phyloP scores from a whole-genome alignment of 2,888 invertebrate species.

The Acanthosepion lycidas region DNA sequence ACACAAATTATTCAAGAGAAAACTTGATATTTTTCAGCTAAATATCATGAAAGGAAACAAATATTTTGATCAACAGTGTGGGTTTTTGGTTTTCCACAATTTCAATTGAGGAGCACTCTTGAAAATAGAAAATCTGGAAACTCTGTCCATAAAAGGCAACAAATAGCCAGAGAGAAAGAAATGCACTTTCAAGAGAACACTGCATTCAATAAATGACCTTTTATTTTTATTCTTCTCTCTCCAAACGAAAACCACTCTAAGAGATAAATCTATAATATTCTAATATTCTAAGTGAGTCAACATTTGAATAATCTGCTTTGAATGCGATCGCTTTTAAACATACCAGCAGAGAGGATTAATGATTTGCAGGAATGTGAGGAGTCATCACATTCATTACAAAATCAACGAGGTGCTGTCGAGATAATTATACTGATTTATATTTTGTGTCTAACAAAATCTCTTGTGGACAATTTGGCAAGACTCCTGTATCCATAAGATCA shows the following conservation, averaged over 20 bases:
- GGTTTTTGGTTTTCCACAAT: background rate
- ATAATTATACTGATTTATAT: background rate
- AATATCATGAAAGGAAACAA: background rate
- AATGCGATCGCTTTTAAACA: background rate
- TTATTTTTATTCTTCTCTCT: background rate
- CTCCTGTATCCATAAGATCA: background rate
- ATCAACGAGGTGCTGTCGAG: background rate
- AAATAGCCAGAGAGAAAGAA: background rate
- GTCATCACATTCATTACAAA: background rate
- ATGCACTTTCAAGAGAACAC: background rate
- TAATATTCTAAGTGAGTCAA: background rate
- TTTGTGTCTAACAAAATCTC: background rate
- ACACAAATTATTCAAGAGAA: background rate
- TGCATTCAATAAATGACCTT: background rate
- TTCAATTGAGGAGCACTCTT: background rate
- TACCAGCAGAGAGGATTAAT: background rate
- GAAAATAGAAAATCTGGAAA: background rate
- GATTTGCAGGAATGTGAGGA: background rate
- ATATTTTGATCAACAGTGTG: background rate
- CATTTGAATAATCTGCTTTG: background rate
- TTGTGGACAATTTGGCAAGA: too few species aligned
- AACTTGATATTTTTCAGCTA: background rate
- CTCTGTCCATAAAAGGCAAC: background rate
- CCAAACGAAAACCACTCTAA: constrained; percentile 1
- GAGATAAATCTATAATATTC: background rate